Conservation (phyloP, 2,797 vertebrate species). For the Gorsachius magnificus region DNA sequence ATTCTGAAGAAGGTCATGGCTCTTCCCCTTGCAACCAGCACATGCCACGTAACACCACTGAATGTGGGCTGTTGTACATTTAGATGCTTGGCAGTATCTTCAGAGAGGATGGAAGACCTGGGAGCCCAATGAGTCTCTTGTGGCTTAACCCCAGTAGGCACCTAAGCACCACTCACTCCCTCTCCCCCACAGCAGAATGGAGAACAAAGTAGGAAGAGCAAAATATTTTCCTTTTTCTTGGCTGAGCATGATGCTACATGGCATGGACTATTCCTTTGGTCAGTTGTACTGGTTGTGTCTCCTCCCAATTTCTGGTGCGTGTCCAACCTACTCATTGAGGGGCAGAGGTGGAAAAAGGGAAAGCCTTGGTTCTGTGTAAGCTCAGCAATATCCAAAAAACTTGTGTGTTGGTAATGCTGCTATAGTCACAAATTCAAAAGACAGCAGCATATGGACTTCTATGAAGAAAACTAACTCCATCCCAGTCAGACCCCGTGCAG, state of each 20-base stretch:
- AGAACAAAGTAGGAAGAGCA: neutral
- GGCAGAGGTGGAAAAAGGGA: neutral
- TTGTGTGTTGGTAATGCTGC: neutral
- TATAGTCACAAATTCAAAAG: neutral
- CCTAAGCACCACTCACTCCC: fast-evolving
- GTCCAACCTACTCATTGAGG: neutral
- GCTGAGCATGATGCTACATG: fast-evolving
- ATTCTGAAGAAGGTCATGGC: neutral
- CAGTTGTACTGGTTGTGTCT: neutral
- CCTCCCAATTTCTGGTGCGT: neutral
- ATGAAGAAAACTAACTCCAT: neutral
- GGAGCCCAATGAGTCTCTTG: neutral
- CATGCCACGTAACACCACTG: too few species aligned
- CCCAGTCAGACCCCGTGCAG: neutral
- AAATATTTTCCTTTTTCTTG: neutral
- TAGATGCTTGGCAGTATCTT: neutral
- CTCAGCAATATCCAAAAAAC: too few species aligned
- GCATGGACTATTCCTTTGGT: neutral
- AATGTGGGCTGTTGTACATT: neutral
- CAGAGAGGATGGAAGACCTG: neutral
- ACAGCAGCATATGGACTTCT: too few species aligned
- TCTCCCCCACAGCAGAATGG: neutral
- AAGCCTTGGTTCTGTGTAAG: neutral
- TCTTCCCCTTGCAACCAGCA: neutral
- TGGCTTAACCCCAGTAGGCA: neutral